Evolutionary conservation across 2,797 vertebrate genomes (phyloP).

Genomic region (Sebastes cheni): DNA sequence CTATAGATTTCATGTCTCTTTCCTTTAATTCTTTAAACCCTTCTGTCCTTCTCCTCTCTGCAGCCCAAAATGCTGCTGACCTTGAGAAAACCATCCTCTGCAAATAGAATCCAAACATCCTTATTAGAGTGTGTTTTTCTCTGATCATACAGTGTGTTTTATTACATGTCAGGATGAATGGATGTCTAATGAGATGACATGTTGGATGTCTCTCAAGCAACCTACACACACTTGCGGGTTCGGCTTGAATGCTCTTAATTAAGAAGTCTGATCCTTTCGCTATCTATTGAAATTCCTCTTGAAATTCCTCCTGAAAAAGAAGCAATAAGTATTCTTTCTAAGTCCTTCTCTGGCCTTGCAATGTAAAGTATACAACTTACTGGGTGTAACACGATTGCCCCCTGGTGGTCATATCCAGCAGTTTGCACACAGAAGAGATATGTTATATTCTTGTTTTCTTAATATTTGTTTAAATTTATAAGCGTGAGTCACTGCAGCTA

Average conservation of each 20-base stretch:
- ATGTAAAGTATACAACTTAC: neutral
- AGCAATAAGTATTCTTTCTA: neutral
- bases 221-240: neutral
- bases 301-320: constrained; percentile 27
- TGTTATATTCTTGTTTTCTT: neutral
- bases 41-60: neutral
- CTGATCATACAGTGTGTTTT: neutral
- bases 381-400: constrained; percentile 37
- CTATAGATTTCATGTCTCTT: neutral
- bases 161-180: neutral
- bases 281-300: constrained; percentile 28
- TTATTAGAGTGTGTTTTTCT: neutral
- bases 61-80: neutral
- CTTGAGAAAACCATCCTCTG: neutral
- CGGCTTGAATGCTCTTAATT: constrained; percentile 30
- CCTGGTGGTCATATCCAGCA: constrained; percentile 40
- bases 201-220: neutral
- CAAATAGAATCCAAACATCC: neutral
- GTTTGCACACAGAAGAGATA: neutral
- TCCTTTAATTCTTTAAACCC: neutral
- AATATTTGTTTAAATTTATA: neutral
- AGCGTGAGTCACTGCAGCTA: neutral
- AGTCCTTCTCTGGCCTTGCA: constrained; percentile 27
- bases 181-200: neutral
- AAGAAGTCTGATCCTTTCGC: constrained; percentile 27